Percentiles rank a stretch among this genome's conserved stretches.
Conservation (phyloP, 2,113 vertebrate species). For the Trinectes maculatus region DNA sequence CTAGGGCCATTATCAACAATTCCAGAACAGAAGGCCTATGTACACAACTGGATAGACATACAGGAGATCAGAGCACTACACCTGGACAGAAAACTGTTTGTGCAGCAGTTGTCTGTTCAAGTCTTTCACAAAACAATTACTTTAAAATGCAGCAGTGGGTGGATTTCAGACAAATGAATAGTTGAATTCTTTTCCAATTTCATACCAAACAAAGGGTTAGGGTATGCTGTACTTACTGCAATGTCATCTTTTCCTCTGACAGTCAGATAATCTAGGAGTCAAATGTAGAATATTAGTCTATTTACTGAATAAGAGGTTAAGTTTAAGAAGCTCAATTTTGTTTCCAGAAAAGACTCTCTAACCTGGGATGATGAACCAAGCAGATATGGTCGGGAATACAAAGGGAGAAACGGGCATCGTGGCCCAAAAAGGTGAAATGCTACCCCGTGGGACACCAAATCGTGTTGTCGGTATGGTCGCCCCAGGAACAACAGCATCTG, state of each 20-base stretch:
- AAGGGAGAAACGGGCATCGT: slow-evolving; percentile 36
- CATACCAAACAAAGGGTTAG: no score
- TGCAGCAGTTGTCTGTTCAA: no score
- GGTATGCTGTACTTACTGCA: slow-evolving; percentile 17
- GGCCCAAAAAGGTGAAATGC: slow-evolving; percentile 37
- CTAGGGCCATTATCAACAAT: no score
- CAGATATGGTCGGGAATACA: slow-evolving; percentile 42
- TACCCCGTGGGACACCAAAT: not conserved
- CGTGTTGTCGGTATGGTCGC: accelerated
- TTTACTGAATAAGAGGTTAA: not conserved
- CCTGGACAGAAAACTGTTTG: no score
- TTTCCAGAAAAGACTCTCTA: not conserved
- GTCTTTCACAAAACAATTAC: no score
- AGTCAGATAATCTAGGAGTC: slow-evolving; percentile 28
- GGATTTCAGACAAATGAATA: no score
- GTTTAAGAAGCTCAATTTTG: not conserved
- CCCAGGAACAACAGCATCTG: not conserved
- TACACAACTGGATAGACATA: no score
- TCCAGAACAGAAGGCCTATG: no score
- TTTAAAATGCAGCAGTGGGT: no score
- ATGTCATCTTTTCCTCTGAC: not conserved
- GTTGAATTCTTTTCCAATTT: no score
- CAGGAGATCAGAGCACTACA: no score
- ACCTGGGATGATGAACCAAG: slow-evolving; percentile 68
- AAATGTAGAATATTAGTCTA: not conserved